Conservation (phyloP, 2,888 invertebrate species). For the Argyra leucocephala region DNA sequence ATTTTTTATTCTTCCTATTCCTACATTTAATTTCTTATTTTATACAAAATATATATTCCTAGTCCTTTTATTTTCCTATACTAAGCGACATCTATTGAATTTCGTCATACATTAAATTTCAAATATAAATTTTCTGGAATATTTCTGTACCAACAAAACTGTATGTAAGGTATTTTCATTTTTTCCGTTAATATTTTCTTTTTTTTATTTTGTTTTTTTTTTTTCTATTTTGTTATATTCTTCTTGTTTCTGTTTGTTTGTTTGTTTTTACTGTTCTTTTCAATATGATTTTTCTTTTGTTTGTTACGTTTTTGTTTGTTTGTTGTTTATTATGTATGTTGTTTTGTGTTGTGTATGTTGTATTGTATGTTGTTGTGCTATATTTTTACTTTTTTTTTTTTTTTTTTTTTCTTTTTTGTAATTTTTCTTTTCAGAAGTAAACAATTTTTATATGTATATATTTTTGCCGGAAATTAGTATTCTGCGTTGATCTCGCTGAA, state of each 20-base stretch:
- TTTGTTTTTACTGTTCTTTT: not conserved
- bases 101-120: too few relatives aligned
- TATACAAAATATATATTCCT: too few relatives aligned
- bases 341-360: not conserved
- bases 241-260: not conserved
- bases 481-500: conserved; percentile 6
- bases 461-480: conserved; percentile 3
- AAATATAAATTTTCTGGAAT: too few relatives aligned
- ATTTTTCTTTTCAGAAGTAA: not conserved
- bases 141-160: too few relatives aligned
- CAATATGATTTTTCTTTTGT: not conserved
- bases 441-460: not conserved
- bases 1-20: too few relatives aligned
- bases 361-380: not conserved
- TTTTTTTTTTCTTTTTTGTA: too few relatives aligned
- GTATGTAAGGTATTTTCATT: too few relatives aligned
- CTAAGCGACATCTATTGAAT: too few relatives aligned
- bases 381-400: not conserved
- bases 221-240: not conserved
- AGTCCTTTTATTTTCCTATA: too few relatives aligned
- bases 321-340: not conserved
- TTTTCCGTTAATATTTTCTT: too few relatives aligned
- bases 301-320: not conserved
- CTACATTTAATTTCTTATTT: too few relatives aligned
- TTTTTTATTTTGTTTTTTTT: not conserved